phyloP scores from a whole-genome alignment of 1,140 invertebrate species.

The Trichonephila clavata region DNA sequence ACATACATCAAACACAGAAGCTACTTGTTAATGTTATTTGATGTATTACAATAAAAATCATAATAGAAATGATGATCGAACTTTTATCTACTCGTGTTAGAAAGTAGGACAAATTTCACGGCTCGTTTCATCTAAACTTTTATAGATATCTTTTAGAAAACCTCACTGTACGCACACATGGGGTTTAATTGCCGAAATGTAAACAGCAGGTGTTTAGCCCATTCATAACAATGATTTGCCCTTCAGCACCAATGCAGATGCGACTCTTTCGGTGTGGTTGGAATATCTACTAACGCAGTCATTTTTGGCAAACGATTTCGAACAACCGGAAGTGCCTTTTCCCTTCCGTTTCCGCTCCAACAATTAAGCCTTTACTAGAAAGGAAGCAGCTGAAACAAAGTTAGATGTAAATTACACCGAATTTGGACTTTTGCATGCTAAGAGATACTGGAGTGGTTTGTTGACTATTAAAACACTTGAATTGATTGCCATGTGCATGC shows the following conservation, averaged over 20 bases:
- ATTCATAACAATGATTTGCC: slow-evolving; percentile 16
- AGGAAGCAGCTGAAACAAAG: slow-evolving; percentile 36
- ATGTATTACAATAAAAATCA: not conserved
- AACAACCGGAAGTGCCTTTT: slow-evolving; percentile 39
- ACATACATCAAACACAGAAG: not conserved
- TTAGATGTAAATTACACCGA: not conserved
- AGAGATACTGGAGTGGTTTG: not conserved
- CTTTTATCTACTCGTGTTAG: not conserved
- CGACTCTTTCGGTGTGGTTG: not conserved
- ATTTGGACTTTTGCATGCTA: not conserved
- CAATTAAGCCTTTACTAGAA: slow-evolving; percentile 34
- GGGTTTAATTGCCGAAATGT: not conserved
- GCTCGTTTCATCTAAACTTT: not conserved
- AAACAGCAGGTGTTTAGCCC: slow-evolving; percentile 28
- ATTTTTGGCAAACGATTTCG: slow-evolving; percentile 18
- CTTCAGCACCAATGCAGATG: not conserved
- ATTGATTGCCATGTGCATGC: too few relatives aligned
- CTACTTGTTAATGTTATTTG: not conserved
- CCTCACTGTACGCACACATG: not conserved
- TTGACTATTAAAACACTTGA: too few relatives aligned
- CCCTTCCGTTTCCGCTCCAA: slow-evolving; percentile 35
- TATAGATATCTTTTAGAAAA: not conserved
- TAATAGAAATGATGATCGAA: not conserved
- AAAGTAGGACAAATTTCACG: not conserved
- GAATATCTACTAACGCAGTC: not conserved